Conservation (phyloP, 2,888 invertebrate genomes). For the Capitulum mitella region DNA sequence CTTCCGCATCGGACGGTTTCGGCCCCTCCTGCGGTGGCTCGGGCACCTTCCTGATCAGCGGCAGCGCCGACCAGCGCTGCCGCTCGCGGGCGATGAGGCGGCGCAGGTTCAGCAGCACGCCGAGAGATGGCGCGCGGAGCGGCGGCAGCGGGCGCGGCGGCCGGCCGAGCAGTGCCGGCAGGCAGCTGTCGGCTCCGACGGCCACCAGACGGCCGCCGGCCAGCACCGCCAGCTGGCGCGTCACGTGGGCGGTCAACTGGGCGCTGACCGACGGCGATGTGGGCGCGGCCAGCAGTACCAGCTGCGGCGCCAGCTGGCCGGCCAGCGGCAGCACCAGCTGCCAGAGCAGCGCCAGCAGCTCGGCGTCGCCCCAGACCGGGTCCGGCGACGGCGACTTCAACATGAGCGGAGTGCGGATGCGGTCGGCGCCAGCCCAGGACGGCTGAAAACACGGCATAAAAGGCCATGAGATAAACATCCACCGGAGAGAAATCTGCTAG, state of each 20-base stretch:
- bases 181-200: conserved; percentile 42
- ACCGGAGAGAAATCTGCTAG: too few species aligned
- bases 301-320: conserved; percentile 76
- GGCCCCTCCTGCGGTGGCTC: not conserved
- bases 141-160: not conserved
- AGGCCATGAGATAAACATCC: too few species aligned
- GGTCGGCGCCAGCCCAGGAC: not conserved
- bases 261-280: conserved; percentile 83
- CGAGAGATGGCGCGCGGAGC: not conserved
- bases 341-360: conserved; percentile 78
- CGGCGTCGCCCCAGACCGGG: conserved; percentile 60
- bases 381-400: not conserved
- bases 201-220: conserved; percentile 74
- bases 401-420: not conserved
- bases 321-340: conserved; percentile 86
- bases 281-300: conserved; percentile 81
- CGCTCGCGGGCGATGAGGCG: not conserved
- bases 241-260: conserved; percentile 82
- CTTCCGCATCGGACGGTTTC: not conserved
- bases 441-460: not conserved
- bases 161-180: not conserved
- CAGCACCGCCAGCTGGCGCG: conserved; percentile 69
- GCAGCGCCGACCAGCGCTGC: not conserved
- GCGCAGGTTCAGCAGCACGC: not conserved
- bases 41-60: not conserved